Evolutionary conservation across 92 coral and sea anemone genomes (phyloP).

Genomic region (Porites rus): DNA sequence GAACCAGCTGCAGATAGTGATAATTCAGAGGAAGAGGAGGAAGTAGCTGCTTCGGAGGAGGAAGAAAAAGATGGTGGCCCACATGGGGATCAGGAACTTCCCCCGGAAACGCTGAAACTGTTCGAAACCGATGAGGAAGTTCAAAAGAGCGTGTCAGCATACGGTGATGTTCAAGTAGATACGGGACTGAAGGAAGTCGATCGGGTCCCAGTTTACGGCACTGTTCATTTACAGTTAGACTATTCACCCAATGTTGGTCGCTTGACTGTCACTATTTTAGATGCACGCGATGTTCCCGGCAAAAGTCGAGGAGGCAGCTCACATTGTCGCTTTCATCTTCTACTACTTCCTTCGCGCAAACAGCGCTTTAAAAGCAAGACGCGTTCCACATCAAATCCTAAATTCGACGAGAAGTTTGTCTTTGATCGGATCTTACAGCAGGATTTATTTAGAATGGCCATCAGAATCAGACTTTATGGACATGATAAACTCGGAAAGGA

Average conservation of each 20-base stretch:
- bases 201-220: conserved; percentile 66
- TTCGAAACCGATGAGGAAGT: conserved; percentile 44
- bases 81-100: neutral
- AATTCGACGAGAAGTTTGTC: conserved; percentile 89
- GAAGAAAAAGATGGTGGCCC: conserved; percentile 34
- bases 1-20: conserved; percentile 37
- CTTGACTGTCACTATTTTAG: conserved; percentile 74
- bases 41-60: neutral
- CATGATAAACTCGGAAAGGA: conserved; percentile 86
- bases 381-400: conserved; percentile 77
- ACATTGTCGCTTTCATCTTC: conserved; percentile 84
- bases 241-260: conserved; percentile 78
- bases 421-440: conserved; percentile 88
- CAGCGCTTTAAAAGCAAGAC: conserved; percentile 94
- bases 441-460: conserved; percentile 86
- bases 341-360: conserved; percentile 82
- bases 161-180: conserved; percentile 69
- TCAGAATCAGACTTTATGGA: conserved; percentile 90
- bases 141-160: conserved; percentile 59
- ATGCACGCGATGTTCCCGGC: conserved; percentile 83
- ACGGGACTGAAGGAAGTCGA: conserved; percentile 59
- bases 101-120: conserved; percentile 34
- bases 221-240: conserved; percentile 71
- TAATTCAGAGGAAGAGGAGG: conserved; percentile 40
- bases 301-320: conserved; percentile 93